phyloP scores from a whole-genome alignment of 2,888 invertebrate species.

The Mythimna lalbum region DNA sequence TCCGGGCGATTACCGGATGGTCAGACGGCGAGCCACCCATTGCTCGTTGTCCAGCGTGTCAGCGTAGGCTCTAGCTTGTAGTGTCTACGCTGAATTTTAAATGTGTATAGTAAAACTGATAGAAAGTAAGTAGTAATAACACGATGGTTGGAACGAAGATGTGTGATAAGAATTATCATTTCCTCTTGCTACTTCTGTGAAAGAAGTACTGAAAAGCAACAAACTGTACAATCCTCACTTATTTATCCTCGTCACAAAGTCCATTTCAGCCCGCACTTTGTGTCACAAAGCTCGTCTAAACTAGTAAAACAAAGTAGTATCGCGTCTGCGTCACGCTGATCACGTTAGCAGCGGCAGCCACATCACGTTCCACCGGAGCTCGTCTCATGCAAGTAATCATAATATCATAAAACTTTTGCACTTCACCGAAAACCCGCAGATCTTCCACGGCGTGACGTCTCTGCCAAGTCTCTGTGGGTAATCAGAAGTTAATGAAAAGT shows the following conservation, averaged over 20 bases:
- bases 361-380: slow-evolving; percentile 76
- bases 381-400: slow-evolving; percentile 88
- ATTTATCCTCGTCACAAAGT: slow-evolving; percentile 6
- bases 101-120: no score
- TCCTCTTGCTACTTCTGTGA: neutral
- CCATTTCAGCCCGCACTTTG: slow-evolving; percentile 17
- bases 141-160: no score
- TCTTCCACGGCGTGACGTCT: slow-evolving; percentile 79
- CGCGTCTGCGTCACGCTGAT: slow-evolving; percentile 64
- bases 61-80: no score
- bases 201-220: neutral
- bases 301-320: slow-evolving; percentile 60
- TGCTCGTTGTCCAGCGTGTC: no score
- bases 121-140: no score
- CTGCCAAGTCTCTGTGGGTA: slow-evolving; percentile 83
- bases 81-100: no score
- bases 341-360: slow-evolving; percentile 58
- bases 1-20: no score
- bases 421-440: slow-evolving; percentile 86
- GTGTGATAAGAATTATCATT: neutral
- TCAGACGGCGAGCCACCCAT: no score
- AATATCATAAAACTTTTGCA: slow-evolving; percentile 90
- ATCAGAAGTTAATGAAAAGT: slow-evolving; percentile 90
- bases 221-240: neutral
- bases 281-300: slow-evolving; percentile 32